Conservation (phyloP, 2,797 vertebrate genomes). For the Rousettus madagascariensis region DNA sequence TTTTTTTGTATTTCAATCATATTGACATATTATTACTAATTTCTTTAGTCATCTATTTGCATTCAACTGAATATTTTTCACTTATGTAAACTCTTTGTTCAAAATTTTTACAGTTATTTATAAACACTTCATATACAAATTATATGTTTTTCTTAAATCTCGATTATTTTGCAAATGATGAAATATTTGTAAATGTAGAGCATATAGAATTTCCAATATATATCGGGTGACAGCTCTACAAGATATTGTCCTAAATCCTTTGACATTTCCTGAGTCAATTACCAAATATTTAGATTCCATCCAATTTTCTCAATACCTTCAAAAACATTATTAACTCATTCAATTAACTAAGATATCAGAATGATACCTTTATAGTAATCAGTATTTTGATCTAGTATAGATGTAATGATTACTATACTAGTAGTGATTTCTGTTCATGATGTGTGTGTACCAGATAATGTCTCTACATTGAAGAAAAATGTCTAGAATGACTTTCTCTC, state of each 20-base stretch:
- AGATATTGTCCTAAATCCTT: background rate
- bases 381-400: background rate
- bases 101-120: background rate
- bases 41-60: background rate
- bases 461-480: background rate
- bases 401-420: background rate
- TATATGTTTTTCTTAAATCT: background rate
- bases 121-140: background rate
- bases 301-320: background rate
- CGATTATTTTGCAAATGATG: background rate
- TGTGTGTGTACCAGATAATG: background rate
- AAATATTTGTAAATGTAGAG: background rate
- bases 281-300: background rate
- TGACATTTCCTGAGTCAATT: background rate
- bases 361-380: background rate
- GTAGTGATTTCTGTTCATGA: background rate
- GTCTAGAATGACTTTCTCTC: background rate
- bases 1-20: background rate
- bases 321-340: background rate
- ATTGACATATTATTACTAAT: background rate
- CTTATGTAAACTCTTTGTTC: background rate
- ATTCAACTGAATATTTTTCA: slow-evolving; percentile 1
- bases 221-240: background rate
- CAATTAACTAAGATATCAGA: background rate
- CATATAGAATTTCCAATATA: background rate